phyloP scores from a whole-genome alignment of 2,888 invertebrate genomes.

The Eulithis prunata region DNA sequence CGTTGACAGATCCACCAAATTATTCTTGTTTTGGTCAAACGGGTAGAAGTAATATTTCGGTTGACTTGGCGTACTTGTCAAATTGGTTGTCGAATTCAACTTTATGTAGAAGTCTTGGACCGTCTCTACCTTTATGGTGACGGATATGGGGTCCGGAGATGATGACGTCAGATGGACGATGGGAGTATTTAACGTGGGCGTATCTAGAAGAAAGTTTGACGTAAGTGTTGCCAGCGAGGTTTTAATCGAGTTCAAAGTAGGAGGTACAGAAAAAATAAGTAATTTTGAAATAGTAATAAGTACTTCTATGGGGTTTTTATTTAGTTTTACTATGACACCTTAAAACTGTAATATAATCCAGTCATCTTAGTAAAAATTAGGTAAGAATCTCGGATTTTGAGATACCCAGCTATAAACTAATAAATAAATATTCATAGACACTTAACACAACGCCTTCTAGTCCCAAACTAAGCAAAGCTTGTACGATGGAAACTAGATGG shows the following conservation, averaged over 20 bases:
- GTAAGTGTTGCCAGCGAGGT: background rate
- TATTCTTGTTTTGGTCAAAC: constrained; percentile 68
- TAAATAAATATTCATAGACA: too few species aligned
- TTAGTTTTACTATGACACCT: too few species aligned
- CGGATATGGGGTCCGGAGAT: constrained; percentile 81
- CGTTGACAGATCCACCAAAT: constrained; percentile 54
- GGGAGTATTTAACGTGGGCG: constrained; percentile 77
- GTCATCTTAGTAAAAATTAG: too few species aligned
- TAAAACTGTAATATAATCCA: too few species aligned
- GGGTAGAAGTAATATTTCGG: constrained; percentile 83
- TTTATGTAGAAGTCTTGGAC: constrained; percentile 85
- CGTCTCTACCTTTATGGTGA: constrained; percentile 84
- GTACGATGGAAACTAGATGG: too few species aligned
- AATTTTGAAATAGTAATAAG: too few species aligned
- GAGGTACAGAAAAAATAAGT: too few species aligned
- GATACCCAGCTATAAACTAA: too few species aligned
- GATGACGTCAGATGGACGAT: constrained; percentile 89
- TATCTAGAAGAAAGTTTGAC: constrained; percentile 55
- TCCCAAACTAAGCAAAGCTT: too few species aligned
- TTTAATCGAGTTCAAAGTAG: background rate
- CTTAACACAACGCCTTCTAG: too few species aligned
- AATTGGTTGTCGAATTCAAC: constrained; percentile 67
- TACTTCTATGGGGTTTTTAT: too few species aligned
- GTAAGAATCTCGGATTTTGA: too few species aligned
- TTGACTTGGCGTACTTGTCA: constrained; percentile 76